A percentile compares a stretch with the other conserved stretches of the same genome.
Evolutionary conservation across 2,888 invertebrate genomes (phyloP).

Genomic region (Drosophila mulleri): DNA sequence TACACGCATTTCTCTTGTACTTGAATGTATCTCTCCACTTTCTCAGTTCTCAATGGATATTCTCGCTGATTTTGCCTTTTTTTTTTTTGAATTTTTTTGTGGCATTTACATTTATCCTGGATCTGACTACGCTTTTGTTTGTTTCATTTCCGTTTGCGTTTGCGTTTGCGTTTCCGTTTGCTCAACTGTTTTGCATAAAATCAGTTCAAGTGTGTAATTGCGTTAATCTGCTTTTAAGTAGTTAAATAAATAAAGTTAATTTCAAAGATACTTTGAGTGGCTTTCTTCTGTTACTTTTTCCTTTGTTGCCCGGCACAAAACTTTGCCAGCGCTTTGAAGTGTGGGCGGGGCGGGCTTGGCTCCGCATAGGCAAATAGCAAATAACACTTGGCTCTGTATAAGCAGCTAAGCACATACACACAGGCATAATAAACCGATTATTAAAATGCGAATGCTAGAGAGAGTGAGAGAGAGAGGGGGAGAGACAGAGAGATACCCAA

Average conservation of each 20-base stretch:
- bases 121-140: constrained; percentile 7
- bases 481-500: constrained; percentile 27
- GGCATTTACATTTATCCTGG: constrained; percentile 29
- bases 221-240: constrained; percentile 84
- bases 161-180: constrained; percentile 28
- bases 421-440: constrained; percentile 74
- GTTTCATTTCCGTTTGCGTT: neutral
- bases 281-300: constrained; percentile 55
- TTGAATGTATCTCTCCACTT: neutral
- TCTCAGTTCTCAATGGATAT: constrained; percentile 1
- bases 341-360: constrained; percentile 52
- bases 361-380: constrained; percentile 47
- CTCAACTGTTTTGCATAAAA: constrained; percentile 67
- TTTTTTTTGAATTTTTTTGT: constrained; percentile 8
- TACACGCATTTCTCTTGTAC: neutral
- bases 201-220: constrained; percentile 84
- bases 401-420: constrained; percentile 36
- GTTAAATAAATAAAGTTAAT: constrained; percentile 84
- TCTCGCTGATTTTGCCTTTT: constrained; percentile 11
- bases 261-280: constrained; percentile 72
- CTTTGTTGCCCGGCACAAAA: constrained; percentile 40
- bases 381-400: constrained; percentile 42
- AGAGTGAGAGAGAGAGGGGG: constrained; percentile 1
- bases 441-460: constrained; percentile 63
- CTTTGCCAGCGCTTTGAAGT: constrained; percentile 64